Evolutionary conservation across 1,140 invertebrate species (phyloP), one percentile per base, ranked within the genome.

Genomic region (Drosophila lini): DNA sequence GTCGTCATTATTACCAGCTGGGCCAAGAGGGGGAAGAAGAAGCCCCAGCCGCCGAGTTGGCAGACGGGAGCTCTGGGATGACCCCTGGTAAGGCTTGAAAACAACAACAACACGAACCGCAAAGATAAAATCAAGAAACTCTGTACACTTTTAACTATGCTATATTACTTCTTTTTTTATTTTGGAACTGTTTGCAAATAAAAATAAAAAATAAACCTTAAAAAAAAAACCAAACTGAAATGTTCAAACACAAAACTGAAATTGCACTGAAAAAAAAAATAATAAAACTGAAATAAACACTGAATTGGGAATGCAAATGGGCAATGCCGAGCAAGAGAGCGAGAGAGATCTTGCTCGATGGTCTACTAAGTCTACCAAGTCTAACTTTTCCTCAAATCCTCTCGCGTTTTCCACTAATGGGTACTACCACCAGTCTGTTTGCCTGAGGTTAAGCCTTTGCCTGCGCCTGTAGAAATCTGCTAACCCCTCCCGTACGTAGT

Each of bases 1-100:
- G 83, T 45, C 76, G 82, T 45, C 40, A 81, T 22, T 91, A 79
- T 62, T 91, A 91, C 70, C 70, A 86, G 58, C 73, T 89, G 67
- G 91, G 91, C 32, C 36, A 31, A 56, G 68, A 70, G 65, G 68
- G 68, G 42, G 68, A 57, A 22, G 48, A 15, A n/a, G 48, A 19
- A 10, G 52, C 52, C 52, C 19, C 32, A 19, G 5, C 3, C 36
- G 28, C 59, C 16, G 42, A 32, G 58, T 16, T 16, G 19, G 15
- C 45, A 1, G 42, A 45, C 28, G 32, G 31, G 41, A 48, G 57
- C 63, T 59, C 63, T 36, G 63, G 59, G 42, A 61, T 7, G 8
- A 32, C 67, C 67, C 65, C 68, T 48, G 69, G 69, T 73, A 73
- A 73, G 69, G 69, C 69, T 69, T 69, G 65, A 69, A 52, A 41